Base-by-base conservation (phyloP, 2,797 vertebrate genomes). In the Adrianichthys oophorus region DNA sequence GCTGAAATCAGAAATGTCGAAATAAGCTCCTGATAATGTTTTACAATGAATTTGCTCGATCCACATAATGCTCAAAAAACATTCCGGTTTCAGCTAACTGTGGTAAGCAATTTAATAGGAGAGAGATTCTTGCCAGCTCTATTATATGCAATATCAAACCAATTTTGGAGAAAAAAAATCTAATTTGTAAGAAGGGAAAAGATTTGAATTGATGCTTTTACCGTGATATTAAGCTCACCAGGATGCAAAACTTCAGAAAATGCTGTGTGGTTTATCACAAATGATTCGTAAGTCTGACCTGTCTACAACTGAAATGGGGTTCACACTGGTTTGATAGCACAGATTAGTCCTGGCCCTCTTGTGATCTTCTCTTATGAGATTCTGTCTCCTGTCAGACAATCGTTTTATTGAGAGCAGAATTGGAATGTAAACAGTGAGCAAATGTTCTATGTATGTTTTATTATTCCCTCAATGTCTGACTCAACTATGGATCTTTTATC, bases 211-310 rank as follows among this genome's bases (percentile, higher is more conserved):
- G 59, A 79, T 65, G 68, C 64, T 47, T 55, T 41, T 59, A 50
- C 65, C 60, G 61, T 67, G 68, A 84, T 71, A 76, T 79, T 80
- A 78, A 72, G 80, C 56, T 48, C 74, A 73, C 57, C 67, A 46
- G 68, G 70, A 72, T 71, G 52, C 65, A 47, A 52, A 62, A 49
- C 53, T 62, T 73, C 17, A 0, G 1, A 59, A 66, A 76, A 63
- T 48, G 51, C 58, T 16, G 65, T 75, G 47, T 48, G 73, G 65
- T 76, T 78, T 51, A 37, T 54, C 37, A 47, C n/a, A 74, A 70
- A 75, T 62, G 51, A 72, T 76, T 60, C 57, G 37, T 0, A 41
- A 15, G 21, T 61, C 51, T 48, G 17, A 16, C 13, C 21, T 65
- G 59, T 83, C 37, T 72, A 53, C 62, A 26, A 19, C 48, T 52